Evolutionary conservation across 1,140 invertebrate species (phyloP), one percentile per base, ranked within the genome.

Genomic region (Uloborus diversus): DNA sequence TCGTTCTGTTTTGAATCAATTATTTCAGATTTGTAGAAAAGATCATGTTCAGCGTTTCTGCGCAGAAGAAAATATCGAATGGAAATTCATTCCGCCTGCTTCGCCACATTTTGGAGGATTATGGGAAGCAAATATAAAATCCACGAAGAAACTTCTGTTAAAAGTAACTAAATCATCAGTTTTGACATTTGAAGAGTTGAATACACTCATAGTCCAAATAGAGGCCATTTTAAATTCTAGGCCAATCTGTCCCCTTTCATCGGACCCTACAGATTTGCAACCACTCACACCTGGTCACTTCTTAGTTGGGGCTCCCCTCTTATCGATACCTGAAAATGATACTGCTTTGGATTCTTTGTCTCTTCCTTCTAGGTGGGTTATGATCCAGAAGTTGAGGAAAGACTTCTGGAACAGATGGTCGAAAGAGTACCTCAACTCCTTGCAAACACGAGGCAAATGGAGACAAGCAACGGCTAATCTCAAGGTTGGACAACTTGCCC

Each of bases 211-310:
- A 13, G 20, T 27, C 11, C 37, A 51, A 4, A 68, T 68, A 17
- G 9, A 32, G 82, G 85, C 84, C 0, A 80, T 76, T 51, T 61
- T 87, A 27, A 87, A 87, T 80, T 83, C 81, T 9, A 65, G 82
- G 11, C 84, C 85, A 4, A 32, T 86, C 0, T 81, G 51, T 11
- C 81, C 84, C 5, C 65, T 85, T 14, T 83, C 83, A 56, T 33
- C 68, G 1, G 84, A 86, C 78, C 84, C 85, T 1, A 82, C 84
- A 28, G 85, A 85, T 80, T 61, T 83, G 3, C 56, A 81, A 17
- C 79, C 82, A 13, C 53, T 86, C 25, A 86, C 85, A 14, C 84
- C 85, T 37, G 75, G 83, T n/a, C 65, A 83, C 65, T 83, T 83
- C 32, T 49, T 82, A 5, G 66, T 83, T 57, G 76, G 82, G 3